A percentile compares a stretch with the other conserved stretches of the same genome.
These are phyloP conservation scores for Zosterops lateralis DNA, from an alignment of 2,113 vertebrate species.

Conservation along the genomic window DNA sequence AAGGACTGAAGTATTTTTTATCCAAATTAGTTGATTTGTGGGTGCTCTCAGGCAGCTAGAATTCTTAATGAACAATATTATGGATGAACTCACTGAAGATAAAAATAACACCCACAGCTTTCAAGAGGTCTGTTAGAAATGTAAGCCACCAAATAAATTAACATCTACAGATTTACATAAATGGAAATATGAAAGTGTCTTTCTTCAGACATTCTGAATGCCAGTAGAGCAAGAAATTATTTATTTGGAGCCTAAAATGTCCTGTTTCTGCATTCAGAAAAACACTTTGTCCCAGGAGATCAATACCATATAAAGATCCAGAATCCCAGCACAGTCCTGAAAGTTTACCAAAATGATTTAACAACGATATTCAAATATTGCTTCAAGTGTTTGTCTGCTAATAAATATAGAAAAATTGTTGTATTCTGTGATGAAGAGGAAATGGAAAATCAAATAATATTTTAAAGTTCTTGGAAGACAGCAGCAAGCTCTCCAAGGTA, in stretches of 20 bases:
- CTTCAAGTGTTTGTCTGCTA: background rate
- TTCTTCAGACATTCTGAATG: slow-evolving; percentile 26
- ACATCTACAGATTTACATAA: slow-evolving; percentile 27
- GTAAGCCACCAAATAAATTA: slow-evolving; percentile 12
- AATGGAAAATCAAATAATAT: background rate
- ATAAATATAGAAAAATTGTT: background rate
- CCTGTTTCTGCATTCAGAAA: background rate
- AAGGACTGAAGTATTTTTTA: background rate
- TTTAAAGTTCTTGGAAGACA: background rate
- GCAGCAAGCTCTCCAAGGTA: background rate
- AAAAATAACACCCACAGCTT: slow-evolving; percentile 20
- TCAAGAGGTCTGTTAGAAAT: background rate
- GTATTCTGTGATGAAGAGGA: background rate
- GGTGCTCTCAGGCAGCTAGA: background rate
- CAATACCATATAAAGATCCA: background rate
- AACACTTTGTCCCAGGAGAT: background rate
- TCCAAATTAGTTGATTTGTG: slow-evolving; percentile 1
- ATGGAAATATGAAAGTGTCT: slow-evolving; percentile 25
- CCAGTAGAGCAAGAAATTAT: background rate
- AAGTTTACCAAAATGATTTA: background rate
- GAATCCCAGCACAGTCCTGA: background rate
- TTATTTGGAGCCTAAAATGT: slow-evolving; percentile 9
- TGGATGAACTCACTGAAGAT: background rate
- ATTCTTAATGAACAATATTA: slow-evolving; percentile 8
- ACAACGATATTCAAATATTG: background rate